phyloP scores from a whole-genome alignment of 2,797 vertebrate genomes.

The Esox masquinongy region DNA sequence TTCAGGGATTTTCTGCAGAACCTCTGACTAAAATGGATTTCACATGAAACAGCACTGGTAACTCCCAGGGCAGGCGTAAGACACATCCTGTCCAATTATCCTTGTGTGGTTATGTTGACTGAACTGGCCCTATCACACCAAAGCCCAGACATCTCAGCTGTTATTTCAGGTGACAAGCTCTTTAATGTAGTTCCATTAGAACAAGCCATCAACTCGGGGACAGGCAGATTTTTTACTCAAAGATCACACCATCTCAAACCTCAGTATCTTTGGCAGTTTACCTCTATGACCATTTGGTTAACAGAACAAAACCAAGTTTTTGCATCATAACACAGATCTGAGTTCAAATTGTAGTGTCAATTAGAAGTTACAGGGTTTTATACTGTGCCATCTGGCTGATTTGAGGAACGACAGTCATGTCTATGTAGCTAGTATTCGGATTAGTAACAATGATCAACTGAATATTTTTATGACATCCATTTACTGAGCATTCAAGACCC shows the following conservation, averaged over 20 bases:
- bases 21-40: not conserved
- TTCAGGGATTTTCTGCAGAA: not conserved
- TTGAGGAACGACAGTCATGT: not conserved
- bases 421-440: not conserved
- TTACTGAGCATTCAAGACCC: conserved; percentile 6
- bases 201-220: not conserved
- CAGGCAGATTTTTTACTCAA: not conserved
- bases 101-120: not conserved
- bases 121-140: not conserved
- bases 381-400: conserved; percentile 3
- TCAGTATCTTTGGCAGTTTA: conserved; percentile 8
- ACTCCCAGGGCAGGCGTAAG: not conserved
- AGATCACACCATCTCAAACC: not conserved
- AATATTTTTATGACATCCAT: not conserved
- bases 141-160: not conserved
- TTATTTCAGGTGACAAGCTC: not conserved
- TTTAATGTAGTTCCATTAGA: not conserved
- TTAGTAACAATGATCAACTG: not conserved
- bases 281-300: not conserved
- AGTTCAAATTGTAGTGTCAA: not conserved
- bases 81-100: not conserved
- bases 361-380: not conserved
- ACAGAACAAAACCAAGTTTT: not conserved
- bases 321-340: not conserved
- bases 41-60: not conserved